These are phyloP conservation scores for Tiliacea aurago DNA, from an alignment of 2,888 invertebrate genomes.

Conservation along the genomic window DNA sequence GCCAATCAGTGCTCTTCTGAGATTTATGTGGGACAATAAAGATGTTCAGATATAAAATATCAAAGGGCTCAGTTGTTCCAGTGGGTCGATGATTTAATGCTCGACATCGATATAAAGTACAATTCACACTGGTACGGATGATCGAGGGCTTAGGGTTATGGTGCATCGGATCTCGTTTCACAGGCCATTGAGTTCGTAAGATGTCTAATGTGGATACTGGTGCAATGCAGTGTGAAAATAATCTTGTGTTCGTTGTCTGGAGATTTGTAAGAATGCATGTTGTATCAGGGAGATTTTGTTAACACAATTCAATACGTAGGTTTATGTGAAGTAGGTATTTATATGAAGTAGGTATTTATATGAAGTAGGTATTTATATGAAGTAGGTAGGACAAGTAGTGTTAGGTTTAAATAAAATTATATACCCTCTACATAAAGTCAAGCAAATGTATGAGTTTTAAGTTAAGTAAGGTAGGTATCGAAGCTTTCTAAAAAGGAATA, in stretches of 20 bases:
- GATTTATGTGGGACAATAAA: conserved; percentile 78
- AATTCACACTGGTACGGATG: conserved; percentile 59
- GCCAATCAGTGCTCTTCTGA: conserved; percentile 68
- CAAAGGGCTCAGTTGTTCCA: conserved; percentile 66
- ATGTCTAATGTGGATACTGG: conserved; percentile 22
- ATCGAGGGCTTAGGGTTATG: conserved; percentile 47
- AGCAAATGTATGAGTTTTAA: background rate
- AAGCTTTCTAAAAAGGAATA: background rate
- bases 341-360: no score
- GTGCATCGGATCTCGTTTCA: conserved; percentile 50
- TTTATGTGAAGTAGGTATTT: background rate
- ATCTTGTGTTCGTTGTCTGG: conserved; percentile 1
- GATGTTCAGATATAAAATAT: conserved; percentile 77
- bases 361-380: no score
- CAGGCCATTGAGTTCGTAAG: conserved; percentile 36
- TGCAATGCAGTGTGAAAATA: conserved; percentile 29
- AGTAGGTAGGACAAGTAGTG: background rate
- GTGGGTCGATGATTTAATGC: conserved; percentile 69
- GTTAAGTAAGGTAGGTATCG: background rate
- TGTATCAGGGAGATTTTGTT: background rate
- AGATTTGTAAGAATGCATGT: conserved; percentile 1
- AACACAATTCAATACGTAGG: background rate
- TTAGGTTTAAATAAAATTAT: background rate
- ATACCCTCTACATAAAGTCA: background rate
- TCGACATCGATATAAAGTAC: conserved; percentile 66